Evolutionary conservation across 2,888 invertebrate species (phyloP).

Genomic region (Dicroscelio sp.): DNA sequence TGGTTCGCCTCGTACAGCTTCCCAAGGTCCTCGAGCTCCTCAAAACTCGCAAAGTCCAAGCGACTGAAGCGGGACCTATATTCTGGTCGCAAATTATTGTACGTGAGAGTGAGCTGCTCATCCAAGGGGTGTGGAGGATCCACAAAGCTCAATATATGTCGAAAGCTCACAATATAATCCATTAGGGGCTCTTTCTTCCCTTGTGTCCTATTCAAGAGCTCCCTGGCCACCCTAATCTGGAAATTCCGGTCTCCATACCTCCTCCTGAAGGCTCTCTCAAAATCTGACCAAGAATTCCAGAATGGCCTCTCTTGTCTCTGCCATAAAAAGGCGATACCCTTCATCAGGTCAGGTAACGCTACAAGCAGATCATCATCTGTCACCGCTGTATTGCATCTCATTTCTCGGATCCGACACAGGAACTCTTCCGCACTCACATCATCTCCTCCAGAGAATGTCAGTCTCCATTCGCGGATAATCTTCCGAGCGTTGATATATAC

Average conservation of each 20-base stretch:
- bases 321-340: background rate
- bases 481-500: background rate
- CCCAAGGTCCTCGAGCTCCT: background rate
- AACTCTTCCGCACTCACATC: slow-evolving; percentile 20
- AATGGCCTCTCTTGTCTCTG: background rate
- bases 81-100: background rate
- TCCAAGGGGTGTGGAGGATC: background rate
- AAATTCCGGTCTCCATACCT: background rate
- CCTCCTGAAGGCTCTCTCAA: background rate
- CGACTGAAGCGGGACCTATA: background rate
- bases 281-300: background rate
- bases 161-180: background rate
- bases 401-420: background rate
- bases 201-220: background rate
- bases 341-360: background rate
- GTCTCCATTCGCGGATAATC: background rate
- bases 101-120: background rate
- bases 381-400: background rate
- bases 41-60: background rate
- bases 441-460: slow-evolving; percentile 16
- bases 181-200: background rate
- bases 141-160: background rate
- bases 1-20: background rate
- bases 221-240: background rate
- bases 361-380: background rate